Base-by-base conservation (phyloP, 1,140 invertebrate genomes). In the Oscheius sp. region DNA sequence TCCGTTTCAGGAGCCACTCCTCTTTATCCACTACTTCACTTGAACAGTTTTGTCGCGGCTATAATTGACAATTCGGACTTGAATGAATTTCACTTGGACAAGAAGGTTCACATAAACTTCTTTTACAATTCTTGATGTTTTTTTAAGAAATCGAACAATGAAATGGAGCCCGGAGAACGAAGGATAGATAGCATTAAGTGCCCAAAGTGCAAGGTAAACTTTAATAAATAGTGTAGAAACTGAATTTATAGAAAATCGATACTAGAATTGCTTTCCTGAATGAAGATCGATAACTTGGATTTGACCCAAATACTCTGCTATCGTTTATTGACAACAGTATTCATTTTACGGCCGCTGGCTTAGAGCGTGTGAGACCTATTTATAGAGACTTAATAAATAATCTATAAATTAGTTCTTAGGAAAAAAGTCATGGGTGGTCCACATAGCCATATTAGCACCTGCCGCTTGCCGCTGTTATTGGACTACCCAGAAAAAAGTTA, bases 321-420 rank as follows among this genome's bases (percentile, higher is more conserved):
- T 55, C 49, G 49, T 55, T 55, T 26, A 4, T 55, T 55, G 49
- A 55, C 49, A 55, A 55, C 49, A 26, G 28, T 23, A 55, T 55
- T 7, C 49, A 55, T 23, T 23, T 55, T 13, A 55, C 49, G 7
- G 15, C 28, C 28, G 7, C 49, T 55, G 7, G 7, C 15, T 26
- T 20, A 55, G 49, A 55, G 23, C 15, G 49, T n/a, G n/a, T n/a
- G n/a, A n/a, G n/a, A n/a, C n/a, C n/a, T n/a, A n/a, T n/a, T n/a
- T n/a, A n/a, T n/a, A n/a, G n/a, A n/a, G n/a, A n/a, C n/a, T n/a
- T n/a, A n/a, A n/a, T n/a, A n/a, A n/a, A n/a, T n/a, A n/a, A n/a
- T n/a, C n/a, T n/a, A n/a, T n/a, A n/a, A n/a, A n/a, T n/a, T n/a
- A n/a, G n/a, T n/a, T n/a, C n/a, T n/a, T n/a, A n/a, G n/a, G n/a